phyloP scores from a whole-genome alignment of 2,888 invertebrate species.

The Linhomoeus sp. region DNA sequence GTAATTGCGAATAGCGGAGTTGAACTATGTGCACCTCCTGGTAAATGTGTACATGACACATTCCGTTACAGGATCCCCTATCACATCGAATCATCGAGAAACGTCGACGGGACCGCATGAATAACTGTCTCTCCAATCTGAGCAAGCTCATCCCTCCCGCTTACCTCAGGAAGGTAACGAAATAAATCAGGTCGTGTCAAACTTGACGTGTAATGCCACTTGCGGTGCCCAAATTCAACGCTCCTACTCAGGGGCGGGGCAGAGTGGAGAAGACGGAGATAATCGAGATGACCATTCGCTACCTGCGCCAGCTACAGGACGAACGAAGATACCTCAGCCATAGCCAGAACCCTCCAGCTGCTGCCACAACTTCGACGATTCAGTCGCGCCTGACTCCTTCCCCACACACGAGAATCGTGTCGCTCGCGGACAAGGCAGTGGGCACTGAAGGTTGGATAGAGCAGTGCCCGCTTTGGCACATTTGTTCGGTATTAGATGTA shows the following conservation, averaged over 20 bases:
- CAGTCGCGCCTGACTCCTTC: too few relatives aligned
- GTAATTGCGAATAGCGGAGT: too few relatives aligned
- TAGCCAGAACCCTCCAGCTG: not conserved
- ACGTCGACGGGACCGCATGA: slow-evolving; percentile 81
- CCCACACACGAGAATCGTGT: too few relatives aligned
- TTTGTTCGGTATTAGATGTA: too few relatives aligned
- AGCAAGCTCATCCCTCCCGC: slow-evolving; percentile 77
- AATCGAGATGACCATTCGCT: slow-evolving; percentile 88
- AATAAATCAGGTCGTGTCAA: too few relatives aligned
- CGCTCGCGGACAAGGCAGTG: not conserved
- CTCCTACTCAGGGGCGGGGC: slow-evolving; percentile 47
- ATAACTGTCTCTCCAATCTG: slow-evolving; percentile 80
- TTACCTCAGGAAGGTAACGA: slow-evolving; percentile 68
- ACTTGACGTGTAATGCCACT: too few relatives aligned
- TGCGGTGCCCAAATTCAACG: not conserved
- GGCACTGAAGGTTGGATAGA: too few relatives aligned
- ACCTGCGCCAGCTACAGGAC: slow-evolving; percentile 63
- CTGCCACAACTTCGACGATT: too few relatives aligned
- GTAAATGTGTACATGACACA: too few relatives aligned
- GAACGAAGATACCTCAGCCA: not conserved
- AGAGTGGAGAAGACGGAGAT: slow-evolving; percentile 93
- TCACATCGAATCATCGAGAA: slow-evolving; percentile 96
- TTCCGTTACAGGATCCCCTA: slow-evolving; percentile 65
- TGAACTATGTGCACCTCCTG: too few relatives aligned
- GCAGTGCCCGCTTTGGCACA: too few relatives aligned